Conservation (phyloP, 2,113 vertebrate genomes). For the Tragelaphus buxtoni region DNA sequence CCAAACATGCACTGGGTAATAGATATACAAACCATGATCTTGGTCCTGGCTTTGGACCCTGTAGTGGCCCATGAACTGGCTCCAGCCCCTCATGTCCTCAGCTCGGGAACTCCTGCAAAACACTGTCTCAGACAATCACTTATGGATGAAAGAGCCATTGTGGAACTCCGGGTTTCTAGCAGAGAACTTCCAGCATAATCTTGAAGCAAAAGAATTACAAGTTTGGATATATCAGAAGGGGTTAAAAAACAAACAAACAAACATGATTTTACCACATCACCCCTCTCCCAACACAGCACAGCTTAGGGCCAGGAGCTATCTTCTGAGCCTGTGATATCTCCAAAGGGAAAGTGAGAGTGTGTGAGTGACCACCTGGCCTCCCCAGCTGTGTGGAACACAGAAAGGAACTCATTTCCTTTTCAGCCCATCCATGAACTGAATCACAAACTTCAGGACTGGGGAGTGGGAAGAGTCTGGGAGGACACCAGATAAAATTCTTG, state of each 20-base stretch:
- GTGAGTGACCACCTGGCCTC: neutral
- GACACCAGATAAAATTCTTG: neutral
- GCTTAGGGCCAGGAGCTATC: neutral
- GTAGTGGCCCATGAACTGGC: neutral
- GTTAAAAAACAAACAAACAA: neutral
- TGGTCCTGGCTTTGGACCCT: neutral
- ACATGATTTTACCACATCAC: neutral
- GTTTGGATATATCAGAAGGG: neutral
- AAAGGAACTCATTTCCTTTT: neutral
- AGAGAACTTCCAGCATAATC: neutral
- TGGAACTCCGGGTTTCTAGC: neutral
- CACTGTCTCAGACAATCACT: neutral
- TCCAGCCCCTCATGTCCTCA: neutral
- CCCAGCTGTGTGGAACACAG: neutral
- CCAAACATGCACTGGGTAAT: neutral
- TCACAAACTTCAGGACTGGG: neutral
- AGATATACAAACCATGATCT: neutral
- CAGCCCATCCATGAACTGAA: neutral
- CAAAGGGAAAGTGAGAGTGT: neutral
- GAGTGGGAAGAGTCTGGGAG: neutral
- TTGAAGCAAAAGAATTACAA: neutral
- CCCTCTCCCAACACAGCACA: neutral
- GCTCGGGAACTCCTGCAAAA: neutral
- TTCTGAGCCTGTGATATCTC: neutral
- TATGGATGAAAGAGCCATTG: neutral